phyloP scores from a whole-genome alignment of 2,113 vertebrate genomes.

The Hippocampus guttulatus region DNA sequence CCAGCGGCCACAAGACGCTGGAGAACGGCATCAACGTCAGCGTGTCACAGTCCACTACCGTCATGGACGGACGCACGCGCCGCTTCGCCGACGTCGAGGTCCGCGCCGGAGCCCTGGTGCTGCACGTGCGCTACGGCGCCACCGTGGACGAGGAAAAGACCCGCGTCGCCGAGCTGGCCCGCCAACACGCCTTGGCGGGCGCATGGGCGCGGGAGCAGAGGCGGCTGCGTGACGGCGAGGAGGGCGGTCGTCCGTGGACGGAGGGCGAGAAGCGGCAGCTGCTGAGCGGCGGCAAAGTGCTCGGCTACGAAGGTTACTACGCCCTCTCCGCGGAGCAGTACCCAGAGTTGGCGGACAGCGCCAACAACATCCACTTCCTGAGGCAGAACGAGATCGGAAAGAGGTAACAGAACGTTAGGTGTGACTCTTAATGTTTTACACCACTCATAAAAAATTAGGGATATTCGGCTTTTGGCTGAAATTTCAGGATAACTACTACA shows the following conservation, averaged over 20 bases:
- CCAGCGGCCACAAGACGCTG: constrained; percentile 88
- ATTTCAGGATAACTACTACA: neutral
- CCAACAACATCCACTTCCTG: constrained; percentile 97
- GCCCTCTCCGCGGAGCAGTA: constrained; percentile 99
- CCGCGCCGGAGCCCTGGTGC: constrained; percentile 81
- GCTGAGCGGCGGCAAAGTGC: constrained; percentile 89
- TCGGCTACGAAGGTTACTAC: constrained; percentile 97
- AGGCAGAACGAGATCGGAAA: constrained; percentile 98
- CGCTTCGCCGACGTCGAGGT: constrained; percentile 97
- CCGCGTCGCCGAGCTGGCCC: constrained; percentile 89
- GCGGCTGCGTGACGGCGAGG: constrained; percentile 89
- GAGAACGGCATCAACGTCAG: constrained; percentile 97
- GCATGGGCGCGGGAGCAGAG: constrained; percentile 94
- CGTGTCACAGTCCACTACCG: constrained; percentile 93
- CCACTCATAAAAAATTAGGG: neutral
- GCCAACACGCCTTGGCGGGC: constrained; percentile 86
- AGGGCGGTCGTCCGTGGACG: constrained; percentile 91
- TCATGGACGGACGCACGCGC: constrained; percentile 92
- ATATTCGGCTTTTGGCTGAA: neutral
- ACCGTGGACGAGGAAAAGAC: constrained; percentile 94
- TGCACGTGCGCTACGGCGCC: constrained; percentile 94
- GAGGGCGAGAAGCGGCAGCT: constrained; percentile 98
- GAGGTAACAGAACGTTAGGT: constrained; percentile 84
- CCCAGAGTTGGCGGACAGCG: constrained; percentile 95
- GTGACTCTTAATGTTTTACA: neutral